A percentile compares a stretch with the other conserved stretches of the same genome.
Evolutionary conservation across 64 coral and sea anemone species (phyloP).

Genomic region (Acropora tenuis): DNA sequence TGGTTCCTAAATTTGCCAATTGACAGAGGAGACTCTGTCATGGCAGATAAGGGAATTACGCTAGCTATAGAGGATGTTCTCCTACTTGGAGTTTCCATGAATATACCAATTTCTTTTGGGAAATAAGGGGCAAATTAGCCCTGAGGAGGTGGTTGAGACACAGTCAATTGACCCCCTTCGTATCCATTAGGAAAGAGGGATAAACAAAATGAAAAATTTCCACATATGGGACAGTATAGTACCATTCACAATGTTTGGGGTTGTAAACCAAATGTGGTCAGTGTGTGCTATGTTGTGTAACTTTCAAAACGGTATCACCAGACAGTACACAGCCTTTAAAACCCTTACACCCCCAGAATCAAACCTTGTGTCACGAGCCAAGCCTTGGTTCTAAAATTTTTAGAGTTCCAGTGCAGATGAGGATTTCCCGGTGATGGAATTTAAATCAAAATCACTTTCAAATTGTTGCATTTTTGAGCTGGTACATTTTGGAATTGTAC

Average conservation of each 20-base stretch:
- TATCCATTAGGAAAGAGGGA: not conserved
- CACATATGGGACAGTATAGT: conserved; percentile 19
- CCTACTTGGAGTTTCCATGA: not conserved
- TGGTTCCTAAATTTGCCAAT: not conserved
- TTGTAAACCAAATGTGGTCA: not conserved
- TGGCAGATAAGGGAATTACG: not conserved
- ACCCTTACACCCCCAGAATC: too few relatives aligned
- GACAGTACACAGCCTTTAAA: not conserved
- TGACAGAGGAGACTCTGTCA: not conserved
- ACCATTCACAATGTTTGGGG: not conserved
- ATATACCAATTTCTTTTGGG: not conserved
- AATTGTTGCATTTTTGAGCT: too few relatives aligned
- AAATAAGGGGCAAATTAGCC: not conserved
- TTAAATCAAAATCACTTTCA: too few relatives aligned
- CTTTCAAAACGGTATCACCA: not conserved
- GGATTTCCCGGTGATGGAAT: too few relatives aligned
- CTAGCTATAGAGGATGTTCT: not conserved
- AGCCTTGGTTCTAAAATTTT: too few relatives aligned
- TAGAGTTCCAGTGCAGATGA: too few relatives aligned
- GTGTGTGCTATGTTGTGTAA: not conserved
- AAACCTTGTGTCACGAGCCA: too few relatives aligned
- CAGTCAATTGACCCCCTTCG: not conserved
- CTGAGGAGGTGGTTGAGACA: not conserved
- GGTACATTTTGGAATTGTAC: too few relatives aligned
- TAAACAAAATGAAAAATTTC: conserved; percentile 1